Percentiles rank a stretch among this genome's conserved stretches.
These are phyloP conservation scores for Trichechus manatus DNA, from an alignment of 2,113 vertebrate species.

Conservation along the genomic window DNA sequence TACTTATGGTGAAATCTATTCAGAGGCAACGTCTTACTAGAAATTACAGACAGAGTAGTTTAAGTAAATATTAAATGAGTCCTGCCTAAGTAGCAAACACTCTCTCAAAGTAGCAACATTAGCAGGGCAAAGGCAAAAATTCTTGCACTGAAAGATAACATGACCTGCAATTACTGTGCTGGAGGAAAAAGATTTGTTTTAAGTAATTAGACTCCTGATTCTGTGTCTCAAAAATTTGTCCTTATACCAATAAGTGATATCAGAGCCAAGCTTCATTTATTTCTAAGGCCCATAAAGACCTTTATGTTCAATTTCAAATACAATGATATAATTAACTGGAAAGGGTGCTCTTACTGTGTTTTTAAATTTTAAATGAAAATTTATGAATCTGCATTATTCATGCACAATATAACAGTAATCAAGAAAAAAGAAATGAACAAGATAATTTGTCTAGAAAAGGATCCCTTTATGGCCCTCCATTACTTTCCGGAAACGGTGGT, in stretches of 20 bases:
- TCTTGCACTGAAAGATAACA: not conserved
- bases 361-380: constrained; percentile 26
- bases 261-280: not conserved
- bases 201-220: not conserved
- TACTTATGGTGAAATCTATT: not conserved
- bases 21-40: constrained; percentile 24
- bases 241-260: not conserved
- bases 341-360: not conserved
- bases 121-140: not conserved
- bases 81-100: not conserved
- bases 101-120: not conserved
- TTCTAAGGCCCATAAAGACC: not conserved
- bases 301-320: constrained; percentile 15
- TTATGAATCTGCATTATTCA: not conserved
- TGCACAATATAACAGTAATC: not conserved
- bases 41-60: constrained; percentile 47
- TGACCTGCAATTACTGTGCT: fast-evolving
- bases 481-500: constrained; percentile 44
- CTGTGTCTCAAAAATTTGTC: not conserved
- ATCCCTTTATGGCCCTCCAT: not conserved
- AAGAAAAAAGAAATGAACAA: not conserved
- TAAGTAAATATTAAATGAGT: not conserved
- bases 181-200: not conserved
- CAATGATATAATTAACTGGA: not conserved
- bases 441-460: not conserved